phyloP scores from a whole-genome alignment of 2,113 vertebrate species.

The Sus scrofa region DNA sequence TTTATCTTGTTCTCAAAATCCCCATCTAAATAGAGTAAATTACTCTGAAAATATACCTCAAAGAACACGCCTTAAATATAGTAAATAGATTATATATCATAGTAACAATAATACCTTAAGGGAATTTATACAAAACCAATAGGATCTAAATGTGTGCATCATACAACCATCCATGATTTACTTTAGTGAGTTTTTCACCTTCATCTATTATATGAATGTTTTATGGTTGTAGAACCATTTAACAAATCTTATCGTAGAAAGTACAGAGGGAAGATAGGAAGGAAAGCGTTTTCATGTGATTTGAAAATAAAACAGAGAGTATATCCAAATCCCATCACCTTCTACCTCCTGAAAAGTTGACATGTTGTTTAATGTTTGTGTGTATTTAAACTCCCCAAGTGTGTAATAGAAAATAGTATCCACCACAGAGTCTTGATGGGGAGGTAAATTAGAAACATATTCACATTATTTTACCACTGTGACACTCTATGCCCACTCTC shows the following conservation, averaged over 20 bases:
- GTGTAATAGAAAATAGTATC: neutral
- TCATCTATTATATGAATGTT: neutral
- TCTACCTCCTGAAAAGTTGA: neutral
- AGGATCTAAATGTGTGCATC: neutral
- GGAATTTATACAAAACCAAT: neutral
- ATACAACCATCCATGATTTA: neutral
- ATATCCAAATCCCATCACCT: neutral
- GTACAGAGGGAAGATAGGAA: neutral
- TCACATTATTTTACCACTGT: neutral
- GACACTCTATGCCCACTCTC: neutral
- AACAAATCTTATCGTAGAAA: neutral
- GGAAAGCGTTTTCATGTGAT: neutral
- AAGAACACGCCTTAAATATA: neutral
- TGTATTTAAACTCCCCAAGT: neutral
- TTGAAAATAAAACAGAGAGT: neutral
- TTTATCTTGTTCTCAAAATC: no score
- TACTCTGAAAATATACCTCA: neutral
- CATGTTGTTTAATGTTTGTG: neutral
- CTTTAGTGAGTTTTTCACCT: neutral
- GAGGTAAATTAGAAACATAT: neutral
- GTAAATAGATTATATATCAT: neutral
- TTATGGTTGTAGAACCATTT: neutral
- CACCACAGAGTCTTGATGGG: neutral
- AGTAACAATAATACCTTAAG: neutral
- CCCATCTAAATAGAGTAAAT: neutral